Conservation (phyloP, 2,888 invertebrate species). For the Oasisia sp. region DNA sequence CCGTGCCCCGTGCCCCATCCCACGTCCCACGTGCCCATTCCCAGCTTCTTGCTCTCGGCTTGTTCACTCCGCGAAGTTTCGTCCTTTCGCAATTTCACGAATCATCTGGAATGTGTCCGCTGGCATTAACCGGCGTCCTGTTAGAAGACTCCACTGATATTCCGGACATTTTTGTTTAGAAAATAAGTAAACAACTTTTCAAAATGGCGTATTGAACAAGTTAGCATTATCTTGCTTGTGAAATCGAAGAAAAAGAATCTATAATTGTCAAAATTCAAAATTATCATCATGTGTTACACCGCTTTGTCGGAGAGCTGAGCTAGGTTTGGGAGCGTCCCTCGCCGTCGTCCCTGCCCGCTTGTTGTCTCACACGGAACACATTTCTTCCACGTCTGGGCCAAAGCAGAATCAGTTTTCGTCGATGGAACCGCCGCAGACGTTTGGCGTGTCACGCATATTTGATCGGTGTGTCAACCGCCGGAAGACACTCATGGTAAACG, state of each 20-base stretch:
- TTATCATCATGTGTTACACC: not conserved
- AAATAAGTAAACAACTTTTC: no score
- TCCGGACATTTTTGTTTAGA: not conserved
- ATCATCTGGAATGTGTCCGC: not conserved
- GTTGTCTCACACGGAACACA: not conserved
- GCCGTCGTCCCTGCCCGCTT: not conserved
- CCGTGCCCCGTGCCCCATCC: not conserved
- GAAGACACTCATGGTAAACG: not conserved
- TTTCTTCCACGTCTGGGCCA: not conserved
- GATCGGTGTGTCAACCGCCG: not conserved
- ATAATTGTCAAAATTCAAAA: not conserved
- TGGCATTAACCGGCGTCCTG: not conserved
- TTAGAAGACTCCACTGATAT: not conserved
- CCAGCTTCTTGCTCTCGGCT: not conserved
- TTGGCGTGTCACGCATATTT: not conserved
- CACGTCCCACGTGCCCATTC: no score
- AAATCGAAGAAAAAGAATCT: no score
- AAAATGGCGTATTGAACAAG: not conserved
- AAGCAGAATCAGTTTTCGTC: not conserved
- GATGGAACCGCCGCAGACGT: not conserved
- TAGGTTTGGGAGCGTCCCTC: not conserved
- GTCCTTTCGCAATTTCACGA: not conserved
- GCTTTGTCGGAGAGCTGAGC: not conserved
- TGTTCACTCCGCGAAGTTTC: not conserved
- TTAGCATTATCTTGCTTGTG: not conserved